Base-by-base conservation (phyloP, 2,113 vertebrate genomes). In the Mellivora capensis region DNA sequence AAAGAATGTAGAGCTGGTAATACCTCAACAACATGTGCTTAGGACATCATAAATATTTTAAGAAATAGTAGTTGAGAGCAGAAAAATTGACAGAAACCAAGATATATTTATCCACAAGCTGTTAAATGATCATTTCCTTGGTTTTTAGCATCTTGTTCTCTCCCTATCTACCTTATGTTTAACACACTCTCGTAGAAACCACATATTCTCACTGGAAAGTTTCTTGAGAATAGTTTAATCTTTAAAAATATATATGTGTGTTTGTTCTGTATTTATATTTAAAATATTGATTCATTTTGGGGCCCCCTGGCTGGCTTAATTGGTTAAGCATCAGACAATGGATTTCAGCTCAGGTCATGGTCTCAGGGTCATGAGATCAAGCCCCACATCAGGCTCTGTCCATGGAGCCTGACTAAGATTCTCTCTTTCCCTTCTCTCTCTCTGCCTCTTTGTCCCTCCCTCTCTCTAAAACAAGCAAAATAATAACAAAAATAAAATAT, bases 11-110 rank as follows among this genome's bases (percentile, higher is more conserved):
- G n/a, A 94, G 2, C 27, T 64, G 85, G 31, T 18, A 49, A 67
- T 82, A 72, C 31, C 18, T 90, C 62, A 42, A 44, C 62, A 77
- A 89, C 34, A 88, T 39, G 29, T 27, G 54, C 81, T 90, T 54
- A 67, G 37, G 57, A 88, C n/a, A 47, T 92, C 37, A 90, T 44
- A 91, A 84, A 77, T 91, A 93, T 71, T 83, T 92, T 77, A 79
- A 85, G 81, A 97, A 64, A 85, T 29, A 69, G 71, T 88, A 23
- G 23, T 47, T 92, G 67, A n/a, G 7, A 72, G 25, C 11, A 90
- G 29, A 90, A 95, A 96, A 91, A 31, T 25, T 49, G 79, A 84
- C 49, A 87, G 61, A 84, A 92, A 57, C 64, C 18, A 59, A 62
- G 52, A 79, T 47, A 39, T 87, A 69, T 88, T 95, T 95, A 90